phyloP scores from a whole-genome alignment of 2,113 vertebrate species.

The Natator depressus region DNA sequence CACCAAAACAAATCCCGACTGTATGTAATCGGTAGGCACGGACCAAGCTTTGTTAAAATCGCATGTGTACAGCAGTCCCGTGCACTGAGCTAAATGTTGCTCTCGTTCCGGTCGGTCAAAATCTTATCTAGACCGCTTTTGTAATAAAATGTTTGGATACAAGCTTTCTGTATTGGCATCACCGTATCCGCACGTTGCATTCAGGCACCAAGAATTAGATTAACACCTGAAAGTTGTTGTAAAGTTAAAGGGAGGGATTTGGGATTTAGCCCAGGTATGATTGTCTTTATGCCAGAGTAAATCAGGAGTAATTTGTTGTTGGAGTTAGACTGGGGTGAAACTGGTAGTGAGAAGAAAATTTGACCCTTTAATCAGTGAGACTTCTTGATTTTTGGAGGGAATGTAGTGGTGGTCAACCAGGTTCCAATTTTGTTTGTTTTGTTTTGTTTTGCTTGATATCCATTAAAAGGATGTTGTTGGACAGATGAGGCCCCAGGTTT shows the following conservation, averaged over 20 bases:
- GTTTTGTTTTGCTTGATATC: background rate
- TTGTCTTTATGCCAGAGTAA: background rate
- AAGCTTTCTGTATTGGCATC: background rate
- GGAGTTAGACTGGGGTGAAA: background rate
- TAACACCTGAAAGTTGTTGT: background rate
- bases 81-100: background rate
- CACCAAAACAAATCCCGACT: background rate
- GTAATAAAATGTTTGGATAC: background rate
- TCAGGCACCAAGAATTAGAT: background rate
- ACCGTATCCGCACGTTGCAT: background rate
- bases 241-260: background rate
- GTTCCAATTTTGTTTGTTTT: background rate
- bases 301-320: background rate
- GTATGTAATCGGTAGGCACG: background rate
- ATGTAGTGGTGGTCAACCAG: background rate
- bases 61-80: conserved; percentile 13
- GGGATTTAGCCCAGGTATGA: background rate
- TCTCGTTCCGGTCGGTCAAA: background rate
- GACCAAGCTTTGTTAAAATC: background rate
- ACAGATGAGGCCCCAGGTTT: background rate
- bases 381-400: background rate
- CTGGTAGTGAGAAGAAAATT: background rate
- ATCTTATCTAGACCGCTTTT: background rate
- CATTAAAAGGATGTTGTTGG: conserved; percentile 3
- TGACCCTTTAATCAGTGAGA: background rate